Percentiles rank a stretch among this genome's conserved stretches.
These are phyloP conservation scores for Scolanthus callimorphus DNA, from an alignment of 92 coral and sea anemone species.

Conservation along the genomic window DNA sequence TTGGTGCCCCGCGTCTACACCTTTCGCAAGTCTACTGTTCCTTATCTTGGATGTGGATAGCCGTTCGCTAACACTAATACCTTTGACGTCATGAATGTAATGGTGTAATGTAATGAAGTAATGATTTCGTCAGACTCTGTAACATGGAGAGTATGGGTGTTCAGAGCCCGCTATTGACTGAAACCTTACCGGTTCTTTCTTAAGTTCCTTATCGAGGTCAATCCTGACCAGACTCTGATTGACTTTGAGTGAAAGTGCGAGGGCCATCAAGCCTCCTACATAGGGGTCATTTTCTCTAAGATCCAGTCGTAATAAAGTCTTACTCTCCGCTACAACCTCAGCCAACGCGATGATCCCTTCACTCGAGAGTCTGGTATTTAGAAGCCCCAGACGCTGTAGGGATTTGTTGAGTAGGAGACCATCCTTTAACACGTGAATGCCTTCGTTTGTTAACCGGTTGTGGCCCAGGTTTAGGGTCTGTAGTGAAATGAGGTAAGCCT, in stretches of 20 bases:
- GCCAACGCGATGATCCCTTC: constrained; percentile 90
- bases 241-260: constrained; percentile 86
- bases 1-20: too few relatives aligned
- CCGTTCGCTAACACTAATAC: too few relatives aligned
- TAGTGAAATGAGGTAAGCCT: too few relatives aligned
- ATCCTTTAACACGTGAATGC: constrained; percentile 72
- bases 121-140: too few relatives aligned
- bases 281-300: constrained; percentile 95
- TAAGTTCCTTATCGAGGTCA: constrained; percentile 95
- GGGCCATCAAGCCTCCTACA: constrained; percentile 98
- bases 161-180: too few relatives aligned
- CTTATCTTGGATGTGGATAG: too few relatives aligned
- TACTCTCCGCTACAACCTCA: constrained; percentile 88
- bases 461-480: constrained; percentile 93
- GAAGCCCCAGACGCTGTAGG: constrained; percentile 80
- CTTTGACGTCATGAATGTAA: too few relatives aligned
- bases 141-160: too few relatives aligned
- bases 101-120: too few relatives aligned
- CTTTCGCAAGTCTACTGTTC: too few relatives aligned
- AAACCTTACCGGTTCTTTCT: constrained; percentile 86
- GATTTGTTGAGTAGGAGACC: constrained; percentile 79
- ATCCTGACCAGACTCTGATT: constrained; percentile 87
- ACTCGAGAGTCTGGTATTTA: constrained; percentile 85
- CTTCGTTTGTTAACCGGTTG: constrained; percentile 92
- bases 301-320: constrained; percentile 77